phyloP scores from a whole-genome alignment of 1,140 invertebrate species.

The Rhizoglyphus robini region DNA sequence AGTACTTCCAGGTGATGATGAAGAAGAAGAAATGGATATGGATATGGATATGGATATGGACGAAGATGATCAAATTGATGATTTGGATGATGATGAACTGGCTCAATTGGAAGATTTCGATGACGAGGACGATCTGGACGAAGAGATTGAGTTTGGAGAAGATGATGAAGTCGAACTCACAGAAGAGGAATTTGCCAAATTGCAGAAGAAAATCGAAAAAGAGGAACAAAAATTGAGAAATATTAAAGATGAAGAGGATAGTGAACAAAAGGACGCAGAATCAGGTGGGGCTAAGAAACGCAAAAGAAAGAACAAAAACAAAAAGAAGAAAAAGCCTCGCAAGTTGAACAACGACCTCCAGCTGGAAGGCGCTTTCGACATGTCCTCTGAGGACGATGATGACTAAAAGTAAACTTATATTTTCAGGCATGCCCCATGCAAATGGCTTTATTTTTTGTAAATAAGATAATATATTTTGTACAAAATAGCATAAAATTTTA shows the following conservation, averaged over 20 bases:
- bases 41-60: background rate
- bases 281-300: background rate
- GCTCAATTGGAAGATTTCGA: background rate
- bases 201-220: constrained; percentile 5
- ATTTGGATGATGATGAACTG: background rate
- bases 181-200: background rate
- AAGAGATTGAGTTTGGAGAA: background rate
- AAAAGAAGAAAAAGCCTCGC: constrained; percentile 1
- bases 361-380: constrained; percentile 5
- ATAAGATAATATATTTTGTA: no score
- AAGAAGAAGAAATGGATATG: constrained; percentile 14
- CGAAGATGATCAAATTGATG: constrained; percentile 25
- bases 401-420: no score
- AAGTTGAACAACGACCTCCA: background rate
- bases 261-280: background rate
- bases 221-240: background rate
- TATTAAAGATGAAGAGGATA: background rate
- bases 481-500: no score
- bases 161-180: background rate
- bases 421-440: no score
- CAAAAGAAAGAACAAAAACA: background rate
- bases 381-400: constrained; percentile 2
- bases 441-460: no score
- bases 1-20: constrained; percentile 26
- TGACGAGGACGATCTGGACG: background rate